Evolutionary conservation across 2,113 vertebrate species (phyloP).

Genomic region (Alaudala cheleensis): DNA sequence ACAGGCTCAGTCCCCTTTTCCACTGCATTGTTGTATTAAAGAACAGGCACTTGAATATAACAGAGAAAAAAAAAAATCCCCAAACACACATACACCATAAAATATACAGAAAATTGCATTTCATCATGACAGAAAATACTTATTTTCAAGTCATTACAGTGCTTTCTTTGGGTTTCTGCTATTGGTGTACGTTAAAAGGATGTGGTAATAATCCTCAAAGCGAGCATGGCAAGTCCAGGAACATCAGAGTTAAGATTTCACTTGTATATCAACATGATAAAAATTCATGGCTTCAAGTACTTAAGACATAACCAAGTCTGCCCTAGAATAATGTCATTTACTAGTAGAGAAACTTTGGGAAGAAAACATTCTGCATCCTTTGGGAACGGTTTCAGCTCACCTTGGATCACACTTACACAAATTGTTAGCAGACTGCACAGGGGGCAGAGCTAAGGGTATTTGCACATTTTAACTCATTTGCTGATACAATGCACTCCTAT

Average conservation of each 20-base stretch:
- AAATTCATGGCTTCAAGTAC: neutral
- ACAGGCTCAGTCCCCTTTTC: neutral
- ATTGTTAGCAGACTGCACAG: neutral
- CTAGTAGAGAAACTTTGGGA: neutral
- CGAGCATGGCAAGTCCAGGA: neutral
- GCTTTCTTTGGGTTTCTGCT: slow-evolving; percentile 9
- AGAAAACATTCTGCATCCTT: neutral
- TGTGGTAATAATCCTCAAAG: neutral
- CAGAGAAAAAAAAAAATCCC: neutral
- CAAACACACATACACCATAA: neutral
- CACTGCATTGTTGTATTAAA: too few relatives aligned
- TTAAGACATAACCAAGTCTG: neutral
- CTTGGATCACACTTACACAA: neutral
- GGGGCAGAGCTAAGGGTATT: neutral
- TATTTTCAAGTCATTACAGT: neutral
- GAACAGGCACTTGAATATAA: neutral
- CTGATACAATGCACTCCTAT: neutral
- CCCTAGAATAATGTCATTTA: neutral
- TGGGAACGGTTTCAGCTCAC: neutral
- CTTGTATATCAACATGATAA: neutral
- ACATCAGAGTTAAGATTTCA: neutral
- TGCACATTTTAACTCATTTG: neutral
- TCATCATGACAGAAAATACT: neutral
- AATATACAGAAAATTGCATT: neutral
- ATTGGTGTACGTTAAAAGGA: neutral